These are phyloP conservation scores for Falco punctatus DNA, from an alignment of 2,113 vertebrate species.

Conservation along the genomic window DNA sequence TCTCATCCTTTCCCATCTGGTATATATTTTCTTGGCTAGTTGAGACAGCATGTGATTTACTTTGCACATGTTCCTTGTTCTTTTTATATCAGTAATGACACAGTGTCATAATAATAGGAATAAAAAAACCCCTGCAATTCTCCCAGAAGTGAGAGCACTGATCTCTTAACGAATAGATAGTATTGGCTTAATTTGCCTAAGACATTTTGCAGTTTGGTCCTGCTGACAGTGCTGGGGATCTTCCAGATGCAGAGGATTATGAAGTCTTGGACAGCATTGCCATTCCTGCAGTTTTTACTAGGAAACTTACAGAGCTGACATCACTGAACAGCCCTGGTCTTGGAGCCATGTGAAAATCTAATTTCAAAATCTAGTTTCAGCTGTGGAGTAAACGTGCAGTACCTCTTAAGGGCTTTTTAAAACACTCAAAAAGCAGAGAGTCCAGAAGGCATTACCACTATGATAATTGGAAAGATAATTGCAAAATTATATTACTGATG, in stretches of 20 bases:
- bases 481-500: neutral
- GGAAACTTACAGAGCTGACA: neutral
- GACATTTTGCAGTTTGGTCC: neutral
- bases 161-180: neutral
- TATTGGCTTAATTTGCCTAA: neutral
- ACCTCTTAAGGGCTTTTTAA: neutral
- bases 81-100: conserved; percentile 62
- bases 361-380: neutral
- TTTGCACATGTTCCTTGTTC: conserved; percentile 59
- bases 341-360: neutral
- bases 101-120: conserved; percentile 48
- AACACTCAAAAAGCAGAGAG: neutral
- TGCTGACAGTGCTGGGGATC: neutral
- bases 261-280: neutral
- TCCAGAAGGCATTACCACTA: neutral
- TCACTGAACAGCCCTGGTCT: neutral
- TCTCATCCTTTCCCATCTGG: conserved; percentile 53
- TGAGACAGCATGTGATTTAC: conserved; percentile 52
- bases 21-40: conserved; percentile 49
- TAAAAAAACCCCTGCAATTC: conserved; percentile 10
- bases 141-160: neutral
- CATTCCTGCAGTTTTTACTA: neutral
- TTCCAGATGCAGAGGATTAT: conserved; percentile 12
- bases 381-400: neutral
- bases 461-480: neutral